phyloP scores from a whole-genome alignment of 53 echinoderm and acorn worm species.

The Paracentrotus lividus region DNA sequence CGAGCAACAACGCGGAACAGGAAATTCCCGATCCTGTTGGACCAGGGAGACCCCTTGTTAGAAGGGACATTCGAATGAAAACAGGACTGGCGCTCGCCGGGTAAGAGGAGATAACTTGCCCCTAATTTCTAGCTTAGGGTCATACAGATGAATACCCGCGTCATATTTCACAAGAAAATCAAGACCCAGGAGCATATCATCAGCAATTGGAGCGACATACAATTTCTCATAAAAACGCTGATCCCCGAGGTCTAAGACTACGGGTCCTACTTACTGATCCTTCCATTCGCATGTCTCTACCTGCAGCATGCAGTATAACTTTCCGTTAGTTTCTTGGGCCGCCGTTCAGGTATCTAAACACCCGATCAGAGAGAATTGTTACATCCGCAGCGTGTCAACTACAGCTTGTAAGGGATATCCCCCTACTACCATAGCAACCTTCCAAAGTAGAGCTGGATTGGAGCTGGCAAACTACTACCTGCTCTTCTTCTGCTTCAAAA shows the following conservation, averaged over 20 bases:
- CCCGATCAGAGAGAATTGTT: no score
- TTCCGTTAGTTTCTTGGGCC: slow-evolving; percentile 33
- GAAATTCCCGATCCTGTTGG: no score
- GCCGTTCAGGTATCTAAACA: slow-evolving; percentile 5
- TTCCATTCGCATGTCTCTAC: slow-evolving; percentile 69
- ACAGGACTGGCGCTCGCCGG: no score
- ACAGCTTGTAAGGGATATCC: no score
- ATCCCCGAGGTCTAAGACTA: slow-evolving; percentile 53
- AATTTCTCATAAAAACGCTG: neutral
- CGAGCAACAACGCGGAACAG: no score
- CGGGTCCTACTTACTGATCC: slow-evolving; percentile 64
- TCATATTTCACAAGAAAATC: slow-evolving; percentile 63
- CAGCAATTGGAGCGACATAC: slow-evolving; percentile 75
- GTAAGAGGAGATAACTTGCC: neutral
- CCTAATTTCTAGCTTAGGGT: neutral
- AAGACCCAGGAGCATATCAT: slow-evolving; percentile 72
- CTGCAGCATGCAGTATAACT: slow-evolving; percentile 68
- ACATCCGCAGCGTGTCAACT: no score
- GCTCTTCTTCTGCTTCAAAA: neutral
- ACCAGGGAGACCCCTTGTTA: no score
- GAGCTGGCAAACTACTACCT: neutral
- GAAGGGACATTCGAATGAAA: no score
- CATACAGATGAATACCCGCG: neutral
- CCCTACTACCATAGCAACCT: neutral
- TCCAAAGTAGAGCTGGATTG: neutral